Evolutionary conservation across 1,140 invertebrate genomes (phyloP), one percentile per base, ranked within the genome.

Genomic region (Pseudomyrmex gracilis): DNA sequence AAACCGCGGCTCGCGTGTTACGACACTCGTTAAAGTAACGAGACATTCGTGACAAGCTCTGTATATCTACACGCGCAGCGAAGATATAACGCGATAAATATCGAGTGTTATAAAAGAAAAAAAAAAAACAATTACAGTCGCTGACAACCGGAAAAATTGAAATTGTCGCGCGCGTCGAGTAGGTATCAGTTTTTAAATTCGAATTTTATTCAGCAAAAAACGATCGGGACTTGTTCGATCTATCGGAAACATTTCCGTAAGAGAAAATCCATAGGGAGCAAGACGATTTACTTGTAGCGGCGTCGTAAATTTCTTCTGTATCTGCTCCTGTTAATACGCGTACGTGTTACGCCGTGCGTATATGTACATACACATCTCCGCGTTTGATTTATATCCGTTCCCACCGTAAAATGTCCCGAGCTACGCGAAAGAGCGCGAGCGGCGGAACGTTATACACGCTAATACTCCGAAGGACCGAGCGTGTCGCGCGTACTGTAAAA

Each of bases 21-120:
- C 15, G 66, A 60, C 15, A 71, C 66, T 71, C 76, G 76, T 80
- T 80, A 71, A 80, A 80, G 43, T 80, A 80, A 80, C 66, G 66
- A 80, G 76, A 80, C 22, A 49, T 58, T 71, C 76, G 66, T 80
- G 76, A 80, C 76, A 57, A 58, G 66, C 1, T 22, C 12, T 45
- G 47, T 55, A 67, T 55, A 20, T 43, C 24, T 53, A 20, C 34
- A 17, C 13, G 51, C 34, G 45, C 13, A 7, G 34, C 34, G 34
- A 34, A 34, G 13, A 24, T 5, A 45, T 13, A 8, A 45, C 66
- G 47, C n/a, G 63, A 68, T 47, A 20, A 3, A 51, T 49, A 71
- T 80, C 53, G 34, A 53, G 9, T 49, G 22, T 13, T 13, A 24
- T 78, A 17, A 49, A 58, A 57, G 34, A 34, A 34, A 34, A 7